Conservation (phyloP, 2,113 vertebrate species). For the Oostethus manadensis region DNA sequence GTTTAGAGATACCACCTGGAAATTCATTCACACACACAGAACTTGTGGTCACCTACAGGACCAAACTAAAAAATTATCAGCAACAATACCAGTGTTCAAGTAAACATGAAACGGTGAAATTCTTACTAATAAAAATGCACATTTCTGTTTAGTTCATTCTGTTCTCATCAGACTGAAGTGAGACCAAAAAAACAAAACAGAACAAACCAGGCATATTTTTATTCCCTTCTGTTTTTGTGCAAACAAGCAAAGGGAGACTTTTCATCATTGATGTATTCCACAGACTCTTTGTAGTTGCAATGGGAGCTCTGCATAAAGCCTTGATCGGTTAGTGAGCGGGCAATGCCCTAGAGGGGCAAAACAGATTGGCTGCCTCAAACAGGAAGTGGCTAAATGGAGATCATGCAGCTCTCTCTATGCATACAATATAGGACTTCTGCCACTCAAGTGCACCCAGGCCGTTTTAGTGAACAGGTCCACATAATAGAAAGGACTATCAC, state of each 20-base stretch:
- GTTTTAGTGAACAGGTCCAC: slow-evolving; percentile 34
- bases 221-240: slow-evolving; percentile 41
- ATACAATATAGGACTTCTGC: slow-evolving; percentile 26
- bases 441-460: slow-evolving; percentile 50
- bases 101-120: not conserved
- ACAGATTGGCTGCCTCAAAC: slow-evolving; percentile 47
- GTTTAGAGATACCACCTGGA: slow-evolving; percentile 57
- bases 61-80: no score
- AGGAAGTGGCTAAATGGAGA: slow-evolving; percentile 61
- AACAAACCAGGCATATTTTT: slow-evolving; percentile 46
- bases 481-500: slow-evolving; percentile 45
- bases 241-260: slow-evolving; percentile 43
- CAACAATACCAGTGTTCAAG: not conserved
- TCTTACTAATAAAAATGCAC: not conserved
- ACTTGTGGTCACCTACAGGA: slow-evolving; percentile 8
- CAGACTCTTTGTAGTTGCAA: slow-evolving; percentile 39
- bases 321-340: slow-evolving; percentile 38
- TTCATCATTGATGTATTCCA: slow-evolving; percentile 38
- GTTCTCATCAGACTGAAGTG: no score
- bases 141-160: no score
- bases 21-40: slow-evolving; percentile 43
- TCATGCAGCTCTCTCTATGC: slow-evolving; percentile 25
- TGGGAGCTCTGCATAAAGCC: slow-evolving; percentile 36
- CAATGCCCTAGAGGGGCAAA: slow-evolving; percentile 49
- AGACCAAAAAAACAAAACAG: slow-evolving; percentile 19